Evolutionary conservation across 1,140 invertebrate species (phyloP), one percentile per base, ranked within the genome.

Genomic region (Lysiphlebus fabarum): DNA sequence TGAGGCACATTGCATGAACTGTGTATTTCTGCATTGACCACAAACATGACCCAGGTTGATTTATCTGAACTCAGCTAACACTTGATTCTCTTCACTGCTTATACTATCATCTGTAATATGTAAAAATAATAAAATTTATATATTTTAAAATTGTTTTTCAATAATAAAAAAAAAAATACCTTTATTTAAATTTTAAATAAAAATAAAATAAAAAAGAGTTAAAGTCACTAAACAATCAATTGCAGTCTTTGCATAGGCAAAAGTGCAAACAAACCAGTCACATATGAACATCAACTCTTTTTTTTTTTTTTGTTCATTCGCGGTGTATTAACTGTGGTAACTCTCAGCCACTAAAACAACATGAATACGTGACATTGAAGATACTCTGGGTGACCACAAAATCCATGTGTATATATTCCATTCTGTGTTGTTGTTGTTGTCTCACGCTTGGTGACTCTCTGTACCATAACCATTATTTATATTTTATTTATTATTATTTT

Each of bases 341-440:
- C 62, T 56, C 53, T 55, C 49, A 53, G 41, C 67, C 62, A 65
- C 63, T 69, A 66, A 68, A 67, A 69, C 67, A 69, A 69, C 66
- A 71, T 66, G 51, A 58, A 58, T 64, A 66, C 66, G 69, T 71
- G 69, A 67, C 62, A 65, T 60, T 49, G 63, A 64, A 65, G 50
- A 56, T 58, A 58, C 61, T 58, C 45, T 44, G 36, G 58, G 37
- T 37, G 44, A 53, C 53, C 45, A 55, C 8, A 12, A 56, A 48
- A 56, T 40, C 33, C 36, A 48, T 6, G 7, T 37, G 6, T 34
- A 17, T 45, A 42, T 47, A 36, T 34, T 26, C n/a, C 34, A 17
- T 10, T 9, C 11, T n/a, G 7, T 48, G 7, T 57, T n/a, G n/a
- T n/a, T n/a, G n/a, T n/a, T n/a, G n/a, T n/a, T 26, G 48, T 57